These are phyloP conservation scores for Lasioglossum marginatum DNA, from an alignment of 2,888 invertebrate genomes.

Conservation along the genomic window DNA sequence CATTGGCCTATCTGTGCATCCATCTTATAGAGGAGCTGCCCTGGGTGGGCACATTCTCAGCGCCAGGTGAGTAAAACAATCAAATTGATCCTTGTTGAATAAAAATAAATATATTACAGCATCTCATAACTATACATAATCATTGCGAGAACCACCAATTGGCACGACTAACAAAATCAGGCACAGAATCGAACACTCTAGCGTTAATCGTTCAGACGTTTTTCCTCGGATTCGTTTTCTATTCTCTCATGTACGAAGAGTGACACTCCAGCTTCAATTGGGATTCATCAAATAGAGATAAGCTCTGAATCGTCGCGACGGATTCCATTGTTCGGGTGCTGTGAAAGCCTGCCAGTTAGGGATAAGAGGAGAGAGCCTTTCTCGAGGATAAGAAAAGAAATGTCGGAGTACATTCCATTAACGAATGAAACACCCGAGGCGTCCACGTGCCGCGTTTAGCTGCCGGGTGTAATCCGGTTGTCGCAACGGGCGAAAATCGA, in stretches of 20 bases:
- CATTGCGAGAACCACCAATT: too few relatives aligned
- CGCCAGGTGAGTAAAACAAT: slow-evolving; percentile 67
- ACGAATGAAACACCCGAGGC: not conserved
- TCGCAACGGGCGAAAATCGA: not conserved
- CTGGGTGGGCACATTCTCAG: slow-evolving; percentile 71
- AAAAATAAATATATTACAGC: not conserved
- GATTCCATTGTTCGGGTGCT: not conserved
- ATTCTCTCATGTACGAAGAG: not conserved
- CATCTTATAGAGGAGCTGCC: slow-evolving; percentile 78
- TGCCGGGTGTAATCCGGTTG: not conserved
- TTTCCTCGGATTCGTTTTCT: not conserved
- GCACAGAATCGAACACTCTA: not conserved
- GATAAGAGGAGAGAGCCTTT: not conserved
- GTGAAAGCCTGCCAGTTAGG: not conserved
- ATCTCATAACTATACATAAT: not conserved
- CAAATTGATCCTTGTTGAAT: not conserved
- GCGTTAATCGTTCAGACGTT: not conserved
- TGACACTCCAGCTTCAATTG: not conserved
- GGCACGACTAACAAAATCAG: not conserved
- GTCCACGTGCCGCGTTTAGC: not conserved
- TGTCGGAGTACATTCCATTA: not conserved
- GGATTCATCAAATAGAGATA: not conserved
- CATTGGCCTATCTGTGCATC: slow-evolving; percentile 78
- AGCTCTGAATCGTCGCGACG: not conserved
- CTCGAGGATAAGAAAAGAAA: slow-evolving; percentile 1